Conservation (phyloP, 2,113 vertebrate genomes). For the Alethe diademata region DNA sequence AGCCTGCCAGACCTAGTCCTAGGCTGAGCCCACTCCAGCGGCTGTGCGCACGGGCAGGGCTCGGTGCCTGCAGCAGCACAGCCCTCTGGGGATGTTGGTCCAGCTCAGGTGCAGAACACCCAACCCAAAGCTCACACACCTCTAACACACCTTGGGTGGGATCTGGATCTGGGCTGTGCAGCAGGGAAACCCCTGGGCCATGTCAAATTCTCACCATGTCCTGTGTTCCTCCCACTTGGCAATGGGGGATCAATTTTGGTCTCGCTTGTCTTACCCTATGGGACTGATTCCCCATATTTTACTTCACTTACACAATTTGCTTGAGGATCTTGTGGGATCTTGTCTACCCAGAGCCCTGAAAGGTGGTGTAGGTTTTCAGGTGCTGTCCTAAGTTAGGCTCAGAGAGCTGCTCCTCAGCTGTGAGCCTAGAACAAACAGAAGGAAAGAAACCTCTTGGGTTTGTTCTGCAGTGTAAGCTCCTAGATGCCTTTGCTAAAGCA, state of each 20-base stretch:
- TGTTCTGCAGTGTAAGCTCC: not conserved
- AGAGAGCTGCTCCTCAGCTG: not conserved
- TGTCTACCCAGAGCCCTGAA: not conserved
- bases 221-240: not conserved
- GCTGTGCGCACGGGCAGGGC: not conserved
- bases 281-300: not conserved
- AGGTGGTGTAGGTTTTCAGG: not conserved
- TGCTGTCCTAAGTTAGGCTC: not conserved
- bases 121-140: not conserved
- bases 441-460: not conserved
- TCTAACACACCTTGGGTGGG: not conserved
- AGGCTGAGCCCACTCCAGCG: not conserved
- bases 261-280: not conserved
- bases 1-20: not conserved
- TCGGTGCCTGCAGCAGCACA: not conserved
- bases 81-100: not conserved
- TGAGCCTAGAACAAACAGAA: not conserved
- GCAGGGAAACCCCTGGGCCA: not conserved
- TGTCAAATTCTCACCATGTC: not conserved
- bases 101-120: not conserved
- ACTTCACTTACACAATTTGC: not conserved
- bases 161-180: not conserved
- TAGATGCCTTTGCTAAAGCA: not conserved
- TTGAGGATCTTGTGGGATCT: not conserved
- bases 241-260: not conserved